A percentile compares a stretch with the other conserved stretches of the same genome.
Evolutionary conservation across 2,113 vertebrate genomes (phyloP).

Genomic region (Pteruthius melanotis): DNA sequence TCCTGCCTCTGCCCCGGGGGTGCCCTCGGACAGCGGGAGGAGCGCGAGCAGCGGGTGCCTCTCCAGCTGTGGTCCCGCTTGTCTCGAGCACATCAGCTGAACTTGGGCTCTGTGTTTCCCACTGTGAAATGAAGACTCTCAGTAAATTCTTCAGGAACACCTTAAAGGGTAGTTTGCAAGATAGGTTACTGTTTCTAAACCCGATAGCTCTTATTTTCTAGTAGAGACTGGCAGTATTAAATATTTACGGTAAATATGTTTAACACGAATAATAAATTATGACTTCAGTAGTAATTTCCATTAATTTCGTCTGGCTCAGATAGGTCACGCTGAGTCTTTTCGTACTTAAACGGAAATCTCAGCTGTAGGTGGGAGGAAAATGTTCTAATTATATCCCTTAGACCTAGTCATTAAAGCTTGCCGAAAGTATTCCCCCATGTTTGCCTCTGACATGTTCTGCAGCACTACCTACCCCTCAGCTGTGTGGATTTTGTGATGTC

Average conservation of each 20-base stretch:
- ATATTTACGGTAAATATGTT: neutral
- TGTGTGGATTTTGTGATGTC: neutral
- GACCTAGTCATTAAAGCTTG: neutral
- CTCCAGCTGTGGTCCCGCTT: fast-evolving
- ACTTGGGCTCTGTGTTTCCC: neutral
- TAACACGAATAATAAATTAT: fast-evolving
- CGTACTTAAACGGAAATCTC: neutral
- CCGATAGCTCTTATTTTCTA: fast-evolving
- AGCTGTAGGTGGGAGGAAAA: neutral
- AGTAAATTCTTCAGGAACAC: fast-evolving
- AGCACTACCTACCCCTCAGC: neutral
- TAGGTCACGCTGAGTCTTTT: neutral
- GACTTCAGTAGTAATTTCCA: neutral
- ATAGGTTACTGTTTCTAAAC: neutral
- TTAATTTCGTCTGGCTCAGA: neutral
- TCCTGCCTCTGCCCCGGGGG: no score
- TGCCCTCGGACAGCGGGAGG: fast-evolving
- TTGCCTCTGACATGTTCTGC: neutral
- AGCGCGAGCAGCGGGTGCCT: fast-evolving
- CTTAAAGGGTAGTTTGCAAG: neutral
- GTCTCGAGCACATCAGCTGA: fast-evolving
- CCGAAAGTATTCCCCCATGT: neutral
- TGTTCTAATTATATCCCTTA: neutral
- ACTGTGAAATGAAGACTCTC: fast-evolving
- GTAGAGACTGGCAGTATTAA: neutral